Evolutionary conservation across 2,888 invertebrate genomes (phyloP).

Genomic region (Gonocerus acuteangulatus): DNA sequence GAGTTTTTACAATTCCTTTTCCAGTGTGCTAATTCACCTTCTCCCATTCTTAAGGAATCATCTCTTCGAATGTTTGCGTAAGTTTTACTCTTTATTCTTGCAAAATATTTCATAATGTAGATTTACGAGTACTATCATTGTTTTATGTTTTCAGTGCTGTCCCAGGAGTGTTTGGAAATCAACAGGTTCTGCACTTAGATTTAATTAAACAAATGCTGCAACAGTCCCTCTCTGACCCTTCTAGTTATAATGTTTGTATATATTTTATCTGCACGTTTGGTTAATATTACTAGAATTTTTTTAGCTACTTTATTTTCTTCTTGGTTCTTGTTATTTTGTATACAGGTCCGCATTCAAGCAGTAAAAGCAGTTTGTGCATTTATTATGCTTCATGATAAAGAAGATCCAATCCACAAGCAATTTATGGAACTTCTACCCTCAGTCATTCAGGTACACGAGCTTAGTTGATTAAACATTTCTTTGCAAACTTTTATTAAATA

Average conservation of each 20-base stretch:
- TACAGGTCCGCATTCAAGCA: slow-evolving; percentile 64
- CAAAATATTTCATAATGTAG: neutral
- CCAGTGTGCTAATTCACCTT: slow-evolving; percentile 80
- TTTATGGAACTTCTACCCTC: slow-evolving; percentile 77
- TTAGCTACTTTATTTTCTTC: neutral
- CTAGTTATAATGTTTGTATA: slow-evolving; percentile 57
- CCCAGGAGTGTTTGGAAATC: slow-evolving; percentile 94
- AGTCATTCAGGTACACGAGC: slow-evolving; percentile 55
- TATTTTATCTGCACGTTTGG: neutral
- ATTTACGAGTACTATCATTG: no score
- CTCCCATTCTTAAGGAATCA: slow-evolving; percentile 78
- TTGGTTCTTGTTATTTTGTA: neutral
- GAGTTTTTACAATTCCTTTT: slow-evolving; percentile 88
- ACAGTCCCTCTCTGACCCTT: slow-evolving; percentile 66
- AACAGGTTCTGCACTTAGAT: slow-evolving; percentile 82
- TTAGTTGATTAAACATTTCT: no score
- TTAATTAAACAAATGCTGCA: slow-evolving; percentile 92
- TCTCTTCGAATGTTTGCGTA: slow-evolving; percentile 91
- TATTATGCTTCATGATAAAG: slow-evolving; percentile 86
- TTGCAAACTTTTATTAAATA: neutral
- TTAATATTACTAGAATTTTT: neutral
- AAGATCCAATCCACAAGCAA: slow-evolving; percentile 78
- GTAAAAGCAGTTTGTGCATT: slow-evolving; percentile 80
- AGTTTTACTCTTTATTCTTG: slow-evolving; percentile 44
- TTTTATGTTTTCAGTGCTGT: slow-evolving; percentile 60